Evolutionary conservation across 2,113 vertebrate species (phyloP), one percentile per base, ranked within the genome.

Genomic region (Hippocampus guttulatus): DNA sequence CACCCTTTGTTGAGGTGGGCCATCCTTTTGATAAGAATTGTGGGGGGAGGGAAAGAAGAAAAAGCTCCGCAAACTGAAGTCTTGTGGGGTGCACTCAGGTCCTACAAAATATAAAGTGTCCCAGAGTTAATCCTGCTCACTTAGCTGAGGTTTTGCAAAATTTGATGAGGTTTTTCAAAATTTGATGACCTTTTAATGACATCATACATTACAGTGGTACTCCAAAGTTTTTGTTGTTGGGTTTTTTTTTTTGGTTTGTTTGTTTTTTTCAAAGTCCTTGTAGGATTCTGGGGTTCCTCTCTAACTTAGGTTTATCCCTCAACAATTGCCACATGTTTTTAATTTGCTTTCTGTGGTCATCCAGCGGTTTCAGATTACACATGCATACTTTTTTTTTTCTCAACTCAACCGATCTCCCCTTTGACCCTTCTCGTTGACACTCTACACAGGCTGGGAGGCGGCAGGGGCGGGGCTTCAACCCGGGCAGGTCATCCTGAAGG

Each of bases 401-500:
- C 1, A 38, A 38, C 33, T 25, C 5, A 15, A n/a, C 49, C 30
- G 41, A 71, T 58, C 63, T 71, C 12, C 78, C 64, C 73, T 74
- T 14, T 73, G 58, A 64, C 65, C 43, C 67, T 60, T 27, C 47
- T n/a, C 76, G 63, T 77, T 73, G 52, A 77, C 80, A 54, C 23
- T 1, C 30, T 14, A 27, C 67, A 3, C 75, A 99, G 97, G 96
- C 58, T 96, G 94, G 3, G 94, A 93, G 82, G 97, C 96, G 0
- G 93, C 92, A 6, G 93, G 90, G 0, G 91, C 89, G 0, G 96
- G 97, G 14, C 94, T 99, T 64, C 95, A 97, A 63, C 93, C 97
- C 0, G 97, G 97, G 20, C 97, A 99, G 82, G 96, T 95, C 60
- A 78, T 98, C 85, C 88, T 96, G 76, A 99, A 99, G 91, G 95